Percentiles rank a stretch among this genome's conserved stretches.
Conservation (phyloP, 2,113 vertebrate species). For the Etheostoma cragini region DNA sequence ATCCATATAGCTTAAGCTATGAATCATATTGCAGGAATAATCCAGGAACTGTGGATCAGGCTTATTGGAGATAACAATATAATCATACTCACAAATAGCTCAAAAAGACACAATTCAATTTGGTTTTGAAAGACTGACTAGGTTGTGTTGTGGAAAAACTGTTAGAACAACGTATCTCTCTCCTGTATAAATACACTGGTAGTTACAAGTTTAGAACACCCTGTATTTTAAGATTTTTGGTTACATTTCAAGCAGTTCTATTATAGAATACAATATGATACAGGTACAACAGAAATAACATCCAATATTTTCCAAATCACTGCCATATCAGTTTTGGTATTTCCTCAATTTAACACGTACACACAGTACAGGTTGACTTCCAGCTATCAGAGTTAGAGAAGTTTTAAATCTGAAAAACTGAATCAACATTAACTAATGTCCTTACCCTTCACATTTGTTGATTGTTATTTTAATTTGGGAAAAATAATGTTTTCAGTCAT, state of each 20-base stretch:
- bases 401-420: neutral
- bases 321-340: neutral
- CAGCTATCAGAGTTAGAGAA: neutral
- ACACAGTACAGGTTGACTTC: neutral
- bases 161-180: conserved; percentile 23
- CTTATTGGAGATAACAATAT: conserved; percentile 48
- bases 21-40: conserved; percentile 64
- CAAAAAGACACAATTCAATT: conserved; percentile 60
- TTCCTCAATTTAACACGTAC: neutral
- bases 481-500: neutral
- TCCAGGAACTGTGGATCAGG: conserved; percentile 53
- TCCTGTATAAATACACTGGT: neutral
- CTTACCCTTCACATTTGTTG: neutral
- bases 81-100: conserved; percentile 45
- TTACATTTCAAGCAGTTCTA: neutral
- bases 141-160: conserved; percentile 2
- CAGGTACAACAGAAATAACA: neutral
- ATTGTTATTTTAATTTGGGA: too few relatives aligned
- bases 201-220: neutral
- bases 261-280: neutral
- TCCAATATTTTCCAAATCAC: neutral
- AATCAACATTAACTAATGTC: neutral
- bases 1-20: conserved; percentile 62
- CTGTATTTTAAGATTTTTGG: neutral
- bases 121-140: conserved; percentile 36